Base-by-base conservation (phyloP, 1,140 invertebrate species). In the Musca domestica region DNA sequence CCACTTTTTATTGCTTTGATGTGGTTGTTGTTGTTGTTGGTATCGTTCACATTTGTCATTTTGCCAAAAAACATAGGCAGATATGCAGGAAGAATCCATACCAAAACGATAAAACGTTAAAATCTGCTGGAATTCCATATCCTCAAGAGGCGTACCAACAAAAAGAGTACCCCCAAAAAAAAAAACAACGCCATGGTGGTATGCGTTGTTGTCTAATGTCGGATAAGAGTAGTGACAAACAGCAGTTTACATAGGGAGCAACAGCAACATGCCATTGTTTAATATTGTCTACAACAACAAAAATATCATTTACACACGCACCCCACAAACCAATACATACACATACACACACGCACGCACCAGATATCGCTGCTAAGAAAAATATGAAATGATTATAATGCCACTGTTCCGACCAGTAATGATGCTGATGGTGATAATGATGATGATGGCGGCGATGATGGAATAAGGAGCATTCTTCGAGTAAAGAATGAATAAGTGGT, bases 41-140 rank as follows among this genome's bases (percentile, higher is more conserved):
- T 12, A 22, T 3, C 48, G 47, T 15, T 5, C 7, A 64, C 70
- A 77, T 78, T 78, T 78, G 76, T 78, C 76, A 78, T 76, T 76
- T 77, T 78, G 76, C 76, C 76, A 78, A 78, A 75, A 72, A 71
- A 14, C 19, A 27, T 22, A 27, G 20, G 66, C 27, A 12, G 23
- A 56, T 72, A 67, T 14, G 15, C 56, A 66, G 71, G 63, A 70
- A 76, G 73, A 70, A 70, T 69, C 51, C 69, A 58, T 69, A 41
- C 61, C 70, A 25, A 67, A 51, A 51, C 17, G 12, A n/a, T 48
- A 30, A 30, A 30, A 30, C 27, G 27, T 30, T 41, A 41, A 41
- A 41, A 41, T 41, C 34, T 9, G 34, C 34, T 41, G 34, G 34
- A 5, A 41, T 41, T 5, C 17, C 17, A 51, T 51, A 51, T 15